These are phyloP conservation scores for Chiloscyllium plagiosum DNA, from an alignment of 2,113 vertebrate genomes.

Conservation along the genomic window DNA sequence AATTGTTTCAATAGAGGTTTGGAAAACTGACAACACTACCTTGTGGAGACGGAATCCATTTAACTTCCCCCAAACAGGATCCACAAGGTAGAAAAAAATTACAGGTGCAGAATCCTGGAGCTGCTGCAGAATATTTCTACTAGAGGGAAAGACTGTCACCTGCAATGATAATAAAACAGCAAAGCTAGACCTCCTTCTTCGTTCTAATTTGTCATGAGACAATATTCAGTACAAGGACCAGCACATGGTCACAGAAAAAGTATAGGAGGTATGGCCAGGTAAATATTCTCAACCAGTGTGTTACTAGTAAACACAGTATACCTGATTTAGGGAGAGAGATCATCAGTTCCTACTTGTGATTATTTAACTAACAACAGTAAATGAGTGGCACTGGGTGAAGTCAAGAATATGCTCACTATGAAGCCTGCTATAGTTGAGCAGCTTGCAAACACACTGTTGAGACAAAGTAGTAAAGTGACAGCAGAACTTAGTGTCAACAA, in stretches of 20 bases:
- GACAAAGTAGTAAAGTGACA: background rate
- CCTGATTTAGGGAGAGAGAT: background rate
- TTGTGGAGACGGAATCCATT: slow-evolving; percentile 81
- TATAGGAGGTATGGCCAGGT: background rate
- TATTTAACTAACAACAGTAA: background rate
- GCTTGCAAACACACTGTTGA: background rate
- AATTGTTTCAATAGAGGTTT: background rate
- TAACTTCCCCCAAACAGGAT: slow-evolving; percentile 72
- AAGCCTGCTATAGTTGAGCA: background rate
- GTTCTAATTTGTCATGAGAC: background rate
- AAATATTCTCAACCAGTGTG: background rate
- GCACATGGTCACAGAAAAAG: background rate
- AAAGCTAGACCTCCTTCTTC: background rate
- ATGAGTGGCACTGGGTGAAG: background rate
- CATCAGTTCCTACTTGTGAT: background rate
- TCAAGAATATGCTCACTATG: background rate
- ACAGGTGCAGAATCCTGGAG: slow-evolving; percentile 80
- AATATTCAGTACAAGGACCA: background rate
- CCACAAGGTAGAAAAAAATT: slow-evolving; percentile 85
- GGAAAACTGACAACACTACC: slow-evolving; percentile 49
- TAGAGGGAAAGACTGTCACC: slow-evolving; percentile 87
- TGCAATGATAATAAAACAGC: slow-evolving; percentile 45
- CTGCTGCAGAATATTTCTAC: slow-evolving; percentile 84
- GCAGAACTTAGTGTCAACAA: background rate
- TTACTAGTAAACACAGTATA: background rate